Percentiles rank a stretch among this genome's conserved stretches.
Evolutionary conservation across 37 sponge, comb jelly and placozoan species (phyloP).

Genomic region (Oopsacas minuta): DNA sequence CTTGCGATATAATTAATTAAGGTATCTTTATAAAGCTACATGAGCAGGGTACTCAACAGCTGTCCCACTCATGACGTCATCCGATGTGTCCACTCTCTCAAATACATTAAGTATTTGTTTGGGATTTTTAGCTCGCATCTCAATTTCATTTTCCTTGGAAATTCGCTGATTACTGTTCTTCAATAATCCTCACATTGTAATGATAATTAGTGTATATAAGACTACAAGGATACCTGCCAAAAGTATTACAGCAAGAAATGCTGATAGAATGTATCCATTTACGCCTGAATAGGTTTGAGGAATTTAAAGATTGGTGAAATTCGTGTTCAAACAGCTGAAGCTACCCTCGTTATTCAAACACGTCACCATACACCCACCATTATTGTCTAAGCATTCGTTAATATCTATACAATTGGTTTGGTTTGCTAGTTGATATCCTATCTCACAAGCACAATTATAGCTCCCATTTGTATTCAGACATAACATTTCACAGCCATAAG

Average conservation of each 20-base stretch:
- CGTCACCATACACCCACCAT: background rate
- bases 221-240: background rate
- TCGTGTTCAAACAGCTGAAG: background rate
- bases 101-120: too few species aligned
- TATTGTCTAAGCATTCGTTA: background rate
- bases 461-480: conserved; percentile 2
- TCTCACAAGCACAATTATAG: background rate
- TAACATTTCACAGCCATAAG: background rate
- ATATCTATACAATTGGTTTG: background rate
- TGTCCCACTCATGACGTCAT: background rate
- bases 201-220: background rate
- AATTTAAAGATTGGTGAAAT: background rate
- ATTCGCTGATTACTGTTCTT: background rate
- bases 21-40: background rate
- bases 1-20: background rate
- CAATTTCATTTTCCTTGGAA: background rate
- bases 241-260: background rate
- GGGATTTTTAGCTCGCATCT: background rate
- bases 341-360: background rate
- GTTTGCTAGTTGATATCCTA: background rate
- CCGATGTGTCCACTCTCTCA: background rate
- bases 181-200: background rate
- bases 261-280: background rate
- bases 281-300: background rate
- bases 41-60: background rate